phyloP scores from a whole-genome alignment of 2,888 invertebrate genomes.

The Yponomeuta plumbellus region DNA sequence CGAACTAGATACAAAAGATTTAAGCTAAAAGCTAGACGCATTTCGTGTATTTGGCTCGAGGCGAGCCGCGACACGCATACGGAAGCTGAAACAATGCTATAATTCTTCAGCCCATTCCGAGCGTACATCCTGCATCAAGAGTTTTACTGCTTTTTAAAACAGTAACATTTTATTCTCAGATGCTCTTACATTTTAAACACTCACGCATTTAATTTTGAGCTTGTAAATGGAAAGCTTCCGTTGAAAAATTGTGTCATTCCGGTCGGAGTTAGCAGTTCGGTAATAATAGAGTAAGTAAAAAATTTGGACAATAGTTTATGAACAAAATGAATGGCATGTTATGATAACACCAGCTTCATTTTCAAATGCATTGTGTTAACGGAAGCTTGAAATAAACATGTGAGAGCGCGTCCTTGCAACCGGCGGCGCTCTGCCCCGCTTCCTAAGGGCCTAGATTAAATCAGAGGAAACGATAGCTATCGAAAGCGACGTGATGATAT shows the following conservation, averaged over 20 bases:
- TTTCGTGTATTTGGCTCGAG: constrained; percentile 49
- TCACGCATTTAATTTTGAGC: not conserved
- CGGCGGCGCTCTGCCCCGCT: not conserved
- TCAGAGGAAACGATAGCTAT: not conserved
- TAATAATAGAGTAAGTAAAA: not conserved
- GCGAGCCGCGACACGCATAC: constrained; percentile 43
- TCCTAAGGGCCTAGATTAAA: not conserved
- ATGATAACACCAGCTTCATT: not conserved
- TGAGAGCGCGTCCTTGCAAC: constrained; percentile 27
- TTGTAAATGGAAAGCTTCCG: not conserved
- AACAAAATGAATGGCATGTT: not conserved
- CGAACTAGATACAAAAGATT: constrained; percentile 37
- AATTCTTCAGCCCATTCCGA: constrained; percentile 40
- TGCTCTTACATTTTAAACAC: not conserved
- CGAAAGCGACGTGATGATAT: no score
- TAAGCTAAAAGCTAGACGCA: constrained; percentile 37
- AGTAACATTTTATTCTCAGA: constrained; percentile 10
- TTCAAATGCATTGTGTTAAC: constrained; percentile 38
- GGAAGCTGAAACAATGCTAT: constrained; percentile 47
- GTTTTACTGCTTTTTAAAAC: constrained; percentile 14
- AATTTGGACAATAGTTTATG: not conserved
- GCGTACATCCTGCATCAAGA: constrained; percentile 22
- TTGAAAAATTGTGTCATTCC: not conserved
- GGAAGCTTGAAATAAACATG: constrained; percentile 71
- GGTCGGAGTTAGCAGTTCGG: not conserved